Evolutionary conservation across 2,888 invertebrate genomes (phyloP).

Genomic region (Electrophaes corylata): DNA sequence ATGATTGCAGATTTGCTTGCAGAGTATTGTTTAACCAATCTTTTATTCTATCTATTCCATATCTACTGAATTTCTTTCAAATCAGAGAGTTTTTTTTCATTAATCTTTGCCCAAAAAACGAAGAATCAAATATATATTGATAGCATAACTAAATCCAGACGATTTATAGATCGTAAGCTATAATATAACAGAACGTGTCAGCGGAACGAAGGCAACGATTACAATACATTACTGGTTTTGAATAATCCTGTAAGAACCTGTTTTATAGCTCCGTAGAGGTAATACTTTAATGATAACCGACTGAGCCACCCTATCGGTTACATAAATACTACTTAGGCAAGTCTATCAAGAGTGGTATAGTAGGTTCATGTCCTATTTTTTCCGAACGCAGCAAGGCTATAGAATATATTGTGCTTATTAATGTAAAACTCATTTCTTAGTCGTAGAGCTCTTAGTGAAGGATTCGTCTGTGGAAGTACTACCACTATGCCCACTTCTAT

Average conservation of each 20-base stretch:
- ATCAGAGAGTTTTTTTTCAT: no score
- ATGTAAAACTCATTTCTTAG: no score
- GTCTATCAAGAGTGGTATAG: not conserved
- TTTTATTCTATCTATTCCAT: no score
- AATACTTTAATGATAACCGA: slow-evolving; percentile 25
- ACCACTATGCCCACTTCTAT: no score
- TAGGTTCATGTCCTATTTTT: not conserved
- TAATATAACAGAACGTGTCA: not conserved
- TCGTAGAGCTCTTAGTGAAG: no score
- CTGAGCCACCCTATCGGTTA: slow-evolving; percentile 27
- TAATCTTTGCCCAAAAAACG: no score
- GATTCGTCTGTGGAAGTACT: no score
- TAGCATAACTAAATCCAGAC: not conserved
- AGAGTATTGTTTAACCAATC: no score
- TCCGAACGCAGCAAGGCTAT: not conserved
- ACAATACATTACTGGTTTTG: slow-evolving; percentile 23
- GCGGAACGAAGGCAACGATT: slow-evolving; percentile 19
- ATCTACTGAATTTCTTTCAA: no score
- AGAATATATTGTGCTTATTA: no score
- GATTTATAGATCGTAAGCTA: not conserved
- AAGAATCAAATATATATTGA: not conserved
- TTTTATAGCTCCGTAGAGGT: slow-evolving; percentile 23
- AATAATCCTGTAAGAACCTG: slow-evolving; percentile 27
- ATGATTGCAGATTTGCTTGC: no score
- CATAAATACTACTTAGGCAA: slow-evolving; percentile 24